A percentile compares a stretch with the other conserved stretches of the same genome.
phyloP scores from a whole-genome alignment of 2,113 vertebrate genomes.

The Genyomyrus donnyi region DNA sequence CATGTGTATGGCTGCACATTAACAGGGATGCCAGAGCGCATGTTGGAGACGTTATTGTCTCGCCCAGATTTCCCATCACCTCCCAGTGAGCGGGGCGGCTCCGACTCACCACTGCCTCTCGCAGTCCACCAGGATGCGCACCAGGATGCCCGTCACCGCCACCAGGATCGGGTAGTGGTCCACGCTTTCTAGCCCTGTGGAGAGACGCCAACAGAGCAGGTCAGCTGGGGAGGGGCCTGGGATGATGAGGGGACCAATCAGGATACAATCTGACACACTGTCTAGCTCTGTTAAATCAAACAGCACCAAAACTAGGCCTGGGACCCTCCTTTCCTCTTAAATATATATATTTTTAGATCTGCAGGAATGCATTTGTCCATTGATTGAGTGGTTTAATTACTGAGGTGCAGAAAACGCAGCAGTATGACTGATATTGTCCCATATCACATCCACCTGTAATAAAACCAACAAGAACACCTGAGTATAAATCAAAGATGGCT shows the following conservation, averaged over 20 bases:
- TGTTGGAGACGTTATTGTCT: neutral
- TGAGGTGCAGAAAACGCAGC: neutral
- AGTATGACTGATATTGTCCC: neutral
- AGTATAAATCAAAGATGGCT: neutral
- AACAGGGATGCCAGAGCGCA: neutral
- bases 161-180: slow-evolving; percentile 98
- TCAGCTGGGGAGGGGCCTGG: neutral
- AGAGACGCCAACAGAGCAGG: neutral
- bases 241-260: neutral
- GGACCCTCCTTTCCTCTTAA: neutral
- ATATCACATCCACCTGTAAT: neutral
- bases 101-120: slow-evolving; percentile 76
- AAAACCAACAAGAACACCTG: neutral
- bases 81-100: neutral
- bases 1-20: neutral
- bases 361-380: neutral
- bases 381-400: neutral
- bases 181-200: slow-evolving; percentile 83
- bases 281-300: neutral
- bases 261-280: neutral
- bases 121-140: slow-evolving; percentile 80
- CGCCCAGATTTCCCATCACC: neutral
- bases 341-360: neutral
- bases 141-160: slow-evolving; percentile 90
- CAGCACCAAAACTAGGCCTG: neutral